Conservation (phyloP, 1,140 invertebrate genomes). For the Saccostrea echinata region DNA sequence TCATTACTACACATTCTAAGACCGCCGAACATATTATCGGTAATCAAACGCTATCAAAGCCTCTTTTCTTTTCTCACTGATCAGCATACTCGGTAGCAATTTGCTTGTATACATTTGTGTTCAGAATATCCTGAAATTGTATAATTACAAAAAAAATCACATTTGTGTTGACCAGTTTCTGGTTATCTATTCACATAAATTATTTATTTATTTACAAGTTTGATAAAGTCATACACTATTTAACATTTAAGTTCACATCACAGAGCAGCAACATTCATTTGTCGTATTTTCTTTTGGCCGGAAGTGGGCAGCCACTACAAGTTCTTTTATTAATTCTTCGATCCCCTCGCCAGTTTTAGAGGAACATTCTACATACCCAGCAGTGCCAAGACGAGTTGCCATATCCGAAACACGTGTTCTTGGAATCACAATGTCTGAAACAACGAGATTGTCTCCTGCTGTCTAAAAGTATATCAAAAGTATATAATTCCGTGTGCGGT, state of each 20-base stretch:
- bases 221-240: not conserved
- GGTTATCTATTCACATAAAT: not conserved
- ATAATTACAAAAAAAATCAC: not conserved
- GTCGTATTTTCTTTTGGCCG: constrained; percentile 13
- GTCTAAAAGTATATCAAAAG: constrained; percentile 39
- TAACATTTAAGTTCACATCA: not conserved
- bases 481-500: too few species aligned
- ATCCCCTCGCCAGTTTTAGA: constrained; percentile 94
- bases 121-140: not conserved
- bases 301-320: constrained; percentile 56
- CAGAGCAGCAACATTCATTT: constrained; percentile 1
- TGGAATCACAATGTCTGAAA: constrained; percentile 79
- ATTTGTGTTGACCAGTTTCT: not conserved
- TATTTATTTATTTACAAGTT: not conserved
- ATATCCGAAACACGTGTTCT: constrained; percentile 86
- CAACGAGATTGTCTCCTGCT: constrained; percentile 79
- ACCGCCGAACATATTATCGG: constrained; percentile 8
- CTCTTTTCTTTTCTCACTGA: not conserved
- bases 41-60: constrained; percentile 16
- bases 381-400: constrained; percentile 86
- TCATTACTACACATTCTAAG: constrained; percentile 15
- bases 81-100: not conserved
- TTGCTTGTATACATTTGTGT: constrained; percentile 6
- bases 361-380: constrained; percentile 94
- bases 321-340: constrained; percentile 61